Evolutionary conservation across 2,113 vertebrate species (phyloP), one percentile per base, ranked within the genome.

Genomic region (Lynx canadensis): DNA sequence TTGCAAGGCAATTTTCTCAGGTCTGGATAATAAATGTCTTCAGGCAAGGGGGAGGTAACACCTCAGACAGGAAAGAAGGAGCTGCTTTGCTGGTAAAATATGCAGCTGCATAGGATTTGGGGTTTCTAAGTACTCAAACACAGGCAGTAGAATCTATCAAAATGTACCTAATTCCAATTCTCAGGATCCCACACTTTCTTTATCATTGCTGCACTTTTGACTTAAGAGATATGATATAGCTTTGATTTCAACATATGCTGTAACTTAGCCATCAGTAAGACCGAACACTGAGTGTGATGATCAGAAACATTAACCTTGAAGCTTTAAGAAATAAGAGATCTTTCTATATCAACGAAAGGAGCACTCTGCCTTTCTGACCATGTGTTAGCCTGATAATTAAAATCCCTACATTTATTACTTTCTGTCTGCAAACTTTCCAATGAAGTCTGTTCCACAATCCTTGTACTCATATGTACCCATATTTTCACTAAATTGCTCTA

Each of bases 251-350:
- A 23, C 7, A 33, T 69, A 48, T 74, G 9, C 4, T 80, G 3
- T 65, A 86, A 15, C 2, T 73, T 50, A 88, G 4, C 29, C n/a
- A 91, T 83, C 14, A 45, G 8, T 14, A 94, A 91, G 36, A 80
- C 18, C 21, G 94, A 71, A 74, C 18, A 41, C 57, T 80, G 27
- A 36, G 0, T 45, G 5, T 36, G 10, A 76, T 38, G 18, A 81
- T 86, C 48, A 92, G 19, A 97, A 86, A 82, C 21, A 48, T 29
- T 63, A 76, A 48, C 25, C 13, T 52, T 80, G 69, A 92, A 76
- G 3, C 10, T 52, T 36, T 86, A 60, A 78, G 71, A 68, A 73
- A 48, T 52, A 84, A n/a, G 23, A 48, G 2, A 57, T 82, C 0
- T 1, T 89, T 76, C 89, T 31, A 33, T 33, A 52, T 33, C 29